Evolutionary conservation across 1,140 invertebrate species (phyloP), one percentile per base, ranked within the genome.

Genomic region (Camponotus floridanus): DNA sequence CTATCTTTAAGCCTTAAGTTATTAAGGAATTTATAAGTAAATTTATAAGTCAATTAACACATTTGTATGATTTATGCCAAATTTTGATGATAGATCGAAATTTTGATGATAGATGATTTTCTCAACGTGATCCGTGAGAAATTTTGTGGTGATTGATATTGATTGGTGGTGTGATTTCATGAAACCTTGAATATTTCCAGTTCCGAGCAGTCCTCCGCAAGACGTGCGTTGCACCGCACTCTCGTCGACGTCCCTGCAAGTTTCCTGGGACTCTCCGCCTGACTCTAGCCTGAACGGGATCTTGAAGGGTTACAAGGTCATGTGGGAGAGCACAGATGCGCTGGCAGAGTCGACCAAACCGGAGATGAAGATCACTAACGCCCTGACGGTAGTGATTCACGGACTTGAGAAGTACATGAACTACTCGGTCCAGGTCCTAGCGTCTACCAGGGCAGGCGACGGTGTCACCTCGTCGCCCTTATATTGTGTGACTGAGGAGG

Each of bases 401-500:
- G 96, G 96, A 6, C 94, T 98, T 2, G 96, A 97, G 86, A 98
- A 98, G 90, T 98, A 97, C 94, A 98, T 98, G n/a, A 99, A 99
- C 95, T 99, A 99, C 94, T 99, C 98, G 65, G 97, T 99, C 0
- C 94, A 94, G 83, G 97, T 98, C 13, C 95, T 98, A 87, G 98
- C 98, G 7, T 98, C 97, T 94, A 99, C 98, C 2, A 96, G 97
- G 65, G 97, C 98, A 65, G 98, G 99, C 2, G 98, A 98, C 94
- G 98, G 98, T 5, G 97, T 98, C 18, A 96, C 97, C 78, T 98
- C 98, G 71, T 95, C 96, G 21, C 97, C 98, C 0, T 96, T 99
- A 61, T 98, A 97, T 93, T 98, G 98, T 92, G 97, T 97, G 86
- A 99, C 99, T 26, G 97, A 98, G 90, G 98, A 99, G 96, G 98